Evolutionary conservation across 1,140 invertebrate species (phyloP).

Genomic region (Euwallacea fornicatus): DNA sequence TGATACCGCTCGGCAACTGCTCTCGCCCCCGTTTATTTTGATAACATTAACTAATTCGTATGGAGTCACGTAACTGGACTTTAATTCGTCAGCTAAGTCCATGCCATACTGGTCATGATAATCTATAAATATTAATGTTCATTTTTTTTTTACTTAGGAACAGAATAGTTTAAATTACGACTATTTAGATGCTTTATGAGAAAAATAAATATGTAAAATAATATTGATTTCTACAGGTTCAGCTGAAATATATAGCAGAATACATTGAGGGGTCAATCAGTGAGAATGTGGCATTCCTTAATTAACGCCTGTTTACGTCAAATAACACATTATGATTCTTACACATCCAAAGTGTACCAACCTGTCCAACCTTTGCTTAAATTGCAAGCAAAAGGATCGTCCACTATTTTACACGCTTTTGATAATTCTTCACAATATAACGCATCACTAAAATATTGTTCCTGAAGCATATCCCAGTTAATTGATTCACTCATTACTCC

Average conservation of each 20-base stretch:
- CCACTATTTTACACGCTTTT: conserved; percentile 61
- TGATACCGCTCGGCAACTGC: conserved; percentile 37
- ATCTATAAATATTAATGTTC: conserved; percentile 13
- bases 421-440: conserved; percentile 79
- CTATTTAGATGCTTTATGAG: neutral
- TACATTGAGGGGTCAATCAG: too few species aligned
- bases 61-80: conserved; percentile 41
- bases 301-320: too few species aligned
- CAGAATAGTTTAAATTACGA: neutral
- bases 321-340: neutral
- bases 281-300: too few species aligned
- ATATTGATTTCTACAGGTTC: too few species aligned
- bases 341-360: conserved; percentile 18
- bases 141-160: neutral
- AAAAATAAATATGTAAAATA: too few species aligned
- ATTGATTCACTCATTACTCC: conserved; percentile 95
- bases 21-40: conserved; percentile 23
- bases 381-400: conserved; percentile 49
- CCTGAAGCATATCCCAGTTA: conserved; percentile 88
- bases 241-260: neutral
- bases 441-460: conserved; percentile 85
- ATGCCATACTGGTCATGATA: conserved; percentile 30
- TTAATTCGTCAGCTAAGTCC: conserved; percentile 22
- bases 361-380: conserved; percentile 42
- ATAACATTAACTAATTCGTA: conserved; percentile 43